Conservation (phyloP, 2,888 invertebrate genomes). For the Heliconius aoede region DNA sequence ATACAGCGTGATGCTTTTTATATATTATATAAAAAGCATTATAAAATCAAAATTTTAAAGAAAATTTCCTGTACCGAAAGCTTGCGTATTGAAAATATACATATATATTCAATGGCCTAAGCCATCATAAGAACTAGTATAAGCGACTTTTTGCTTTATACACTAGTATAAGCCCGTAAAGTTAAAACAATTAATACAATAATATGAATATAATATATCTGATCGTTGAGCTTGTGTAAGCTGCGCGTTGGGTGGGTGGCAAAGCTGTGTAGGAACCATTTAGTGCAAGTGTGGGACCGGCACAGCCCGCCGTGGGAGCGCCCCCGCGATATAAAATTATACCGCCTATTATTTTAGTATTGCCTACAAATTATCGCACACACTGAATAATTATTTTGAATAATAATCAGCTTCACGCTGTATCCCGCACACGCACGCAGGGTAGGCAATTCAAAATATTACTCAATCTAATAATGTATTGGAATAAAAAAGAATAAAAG, state of each 20-base stretch:
- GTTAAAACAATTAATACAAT: conserved; percentile 8
- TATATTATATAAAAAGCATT: too few relatives aligned
- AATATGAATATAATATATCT: conserved; percentile 19
- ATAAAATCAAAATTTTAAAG: too few relatives aligned
- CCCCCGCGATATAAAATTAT: conserved; percentile 56
- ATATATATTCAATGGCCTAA: background rate
- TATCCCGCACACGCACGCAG: too few relatives aligned
- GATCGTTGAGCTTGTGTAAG: conserved; percentile 65
- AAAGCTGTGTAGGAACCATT: conserved; percentile 59
- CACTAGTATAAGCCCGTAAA: too few relatives aligned
- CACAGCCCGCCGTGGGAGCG: conserved; percentile 62
- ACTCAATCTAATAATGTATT: background rate
- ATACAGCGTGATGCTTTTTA: too few relatives aligned
- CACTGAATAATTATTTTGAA: conserved; percentile 23
- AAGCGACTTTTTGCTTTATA: background rate
- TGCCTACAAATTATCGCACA: conserved; percentile 35
- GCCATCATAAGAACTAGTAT: background rate
- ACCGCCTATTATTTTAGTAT: conserved; percentile 37
- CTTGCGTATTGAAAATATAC: background rate
- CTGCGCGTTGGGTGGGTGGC: conserved; percentile 61
- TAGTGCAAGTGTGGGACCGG: conserved; percentile 62
- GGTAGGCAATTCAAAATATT: background rate
- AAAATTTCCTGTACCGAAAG: too few relatives aligned
- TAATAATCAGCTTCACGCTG: background rate
- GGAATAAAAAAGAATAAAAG: background rate